Percentiles rank a stretch among this genome's conserved stretches.
Evolutionary conservation across 2,888 invertebrate genomes (phyloP).

Genomic region (Caenorhabditis imperialis): DNA sequence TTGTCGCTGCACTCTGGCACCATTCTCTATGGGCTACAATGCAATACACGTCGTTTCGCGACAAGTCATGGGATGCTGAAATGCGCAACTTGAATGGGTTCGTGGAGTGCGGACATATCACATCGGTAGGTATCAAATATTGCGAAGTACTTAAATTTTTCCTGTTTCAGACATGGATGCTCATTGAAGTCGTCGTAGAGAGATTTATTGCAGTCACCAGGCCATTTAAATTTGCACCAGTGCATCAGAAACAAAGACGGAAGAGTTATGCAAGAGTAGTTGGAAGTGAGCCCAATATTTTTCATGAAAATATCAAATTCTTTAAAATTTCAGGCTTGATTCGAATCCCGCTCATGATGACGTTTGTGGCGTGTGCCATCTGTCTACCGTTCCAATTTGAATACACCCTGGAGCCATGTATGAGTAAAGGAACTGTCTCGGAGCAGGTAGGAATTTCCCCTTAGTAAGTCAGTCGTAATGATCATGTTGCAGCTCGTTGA

Average conservation of each 20-base stretch:
- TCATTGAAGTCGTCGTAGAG: slow-evolving; percentile 68
- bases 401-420: slow-evolving; percentile 58
- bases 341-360: slow-evolving; percentile 64
- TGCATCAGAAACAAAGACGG: slow-evolving; percentile 48
- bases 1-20: slow-evolving; percentile 61
- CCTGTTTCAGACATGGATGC: slow-evolving; percentile 70
- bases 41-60: slow-evolving; percentile 43
- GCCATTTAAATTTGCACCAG: slow-evolving; percentile 61
- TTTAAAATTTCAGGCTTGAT: slow-evolving; percentile 61
- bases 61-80: slow-evolving; percentile 58
- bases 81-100: slow-evolving; percentile 59
- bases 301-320: too few species aligned
- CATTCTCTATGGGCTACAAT: slow-evolving; percentile 69
- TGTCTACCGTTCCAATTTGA: slow-evolving; percentile 69
- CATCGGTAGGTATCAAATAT: slow-evolving; percentile 54
- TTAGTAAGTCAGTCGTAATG: too few species aligned
- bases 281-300: slow-evolving; percentile 33
- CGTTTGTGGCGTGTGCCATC: slow-evolving; percentile 61
- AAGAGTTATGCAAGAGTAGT: slow-evolving; percentile 57
- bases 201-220: slow-evolving; percentile 69
- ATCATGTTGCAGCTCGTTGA: slow-evolving; percentile 57
- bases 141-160: neutral
- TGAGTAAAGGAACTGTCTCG: slow-evolving; percentile 32
- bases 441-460: slow-evolving; percentile 38
- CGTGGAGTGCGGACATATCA: slow-evolving; percentile 69